Evolutionary conservation across 2,888 invertebrate species (phyloP).

Genomic region (Sturmia bella): DNA sequence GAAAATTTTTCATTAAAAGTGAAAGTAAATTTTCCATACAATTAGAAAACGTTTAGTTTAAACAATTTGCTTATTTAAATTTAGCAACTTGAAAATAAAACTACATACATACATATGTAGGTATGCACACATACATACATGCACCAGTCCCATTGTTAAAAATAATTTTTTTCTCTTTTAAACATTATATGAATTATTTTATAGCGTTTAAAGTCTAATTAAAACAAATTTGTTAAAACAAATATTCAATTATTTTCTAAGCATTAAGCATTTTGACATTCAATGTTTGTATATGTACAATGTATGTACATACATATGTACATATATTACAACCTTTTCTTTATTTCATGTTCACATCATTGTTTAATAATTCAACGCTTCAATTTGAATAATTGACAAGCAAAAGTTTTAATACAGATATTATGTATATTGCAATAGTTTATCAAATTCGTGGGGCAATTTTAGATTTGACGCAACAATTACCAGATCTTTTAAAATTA

Average conservation of each 20-base stretch:
- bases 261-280: background rate
- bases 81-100: conserved; percentile 31
- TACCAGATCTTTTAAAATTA: too few relatives aligned
- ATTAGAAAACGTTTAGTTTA: conserved; percentile 29
- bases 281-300: background rate
- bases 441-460: too few relatives aligned
- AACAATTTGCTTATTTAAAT: conserved; percentile 48
- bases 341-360: background rate
- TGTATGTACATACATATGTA: background rate
- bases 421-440: too few relatives aligned
- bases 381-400: too few relatives aligned
- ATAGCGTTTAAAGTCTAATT: conserved; percentile 28
- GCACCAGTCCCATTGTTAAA: too few relatives aligned
- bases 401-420: too few relatives aligned
- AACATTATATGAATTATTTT: conserved; percentile 24
- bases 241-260: conserved; percentile 28
- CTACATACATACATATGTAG: background rate
- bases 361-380: too few relatives aligned
- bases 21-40: conserved; percentile 50
- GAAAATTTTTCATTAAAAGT: conserved; percentile 54
- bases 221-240: conserved; percentile 28
- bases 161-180: background rate
- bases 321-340: background rate
- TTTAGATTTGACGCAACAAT: too few relatives aligned
- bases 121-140: too few relatives aligned